Conservation (phyloP, 2,113 vertebrate species). For the Glareola pratincola region DNA sequence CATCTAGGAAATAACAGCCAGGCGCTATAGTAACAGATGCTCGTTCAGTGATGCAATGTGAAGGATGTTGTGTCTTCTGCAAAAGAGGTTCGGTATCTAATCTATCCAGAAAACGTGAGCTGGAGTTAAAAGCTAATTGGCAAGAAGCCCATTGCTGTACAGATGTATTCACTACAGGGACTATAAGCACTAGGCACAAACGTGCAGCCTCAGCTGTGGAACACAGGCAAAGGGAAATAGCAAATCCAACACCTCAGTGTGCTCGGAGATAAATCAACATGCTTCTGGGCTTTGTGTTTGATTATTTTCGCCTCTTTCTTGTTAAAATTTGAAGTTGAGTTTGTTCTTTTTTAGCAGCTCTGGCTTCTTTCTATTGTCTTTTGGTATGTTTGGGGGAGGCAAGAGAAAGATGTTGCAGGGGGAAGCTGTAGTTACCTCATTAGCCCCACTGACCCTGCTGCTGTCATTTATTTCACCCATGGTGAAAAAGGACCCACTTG, state of each 20-base stretch:
- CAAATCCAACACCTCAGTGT: not conserved
- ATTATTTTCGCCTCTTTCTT: not conserved
- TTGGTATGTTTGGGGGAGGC: not conserved
- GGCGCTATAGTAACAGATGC: conserved; percentile 70
- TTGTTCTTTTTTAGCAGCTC: not conserved
- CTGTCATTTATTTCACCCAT: not conserved
- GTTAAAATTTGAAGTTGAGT: not conserved
- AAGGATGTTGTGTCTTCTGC: conserved; percentile 48
- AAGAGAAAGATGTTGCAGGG: not conserved
- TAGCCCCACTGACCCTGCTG: not conserved
- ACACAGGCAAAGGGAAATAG: not conserved
- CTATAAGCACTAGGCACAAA: not conserved
- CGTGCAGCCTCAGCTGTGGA: not conserved
- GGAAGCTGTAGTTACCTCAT: not conserved
- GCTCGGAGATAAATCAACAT: not conserved
- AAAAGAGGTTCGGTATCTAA: conserved; percentile 66
- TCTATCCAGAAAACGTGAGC: conserved; percentile 69
- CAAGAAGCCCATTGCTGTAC: not conserved
- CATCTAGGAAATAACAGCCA: conserved; percentile 71
- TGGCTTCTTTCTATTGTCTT: not conserved
- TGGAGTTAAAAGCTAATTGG: conserved; percentile 43
- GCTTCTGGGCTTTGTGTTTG: not conserved
- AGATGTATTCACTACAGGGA: not conserved
- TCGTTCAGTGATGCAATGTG: conserved; percentile 63
- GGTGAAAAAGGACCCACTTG: not conserved